These are phyloP conservation scores for Monopis laevigella DNA, from an alignment of 2,888 invertebrate species.

Conservation along the genomic window DNA sequence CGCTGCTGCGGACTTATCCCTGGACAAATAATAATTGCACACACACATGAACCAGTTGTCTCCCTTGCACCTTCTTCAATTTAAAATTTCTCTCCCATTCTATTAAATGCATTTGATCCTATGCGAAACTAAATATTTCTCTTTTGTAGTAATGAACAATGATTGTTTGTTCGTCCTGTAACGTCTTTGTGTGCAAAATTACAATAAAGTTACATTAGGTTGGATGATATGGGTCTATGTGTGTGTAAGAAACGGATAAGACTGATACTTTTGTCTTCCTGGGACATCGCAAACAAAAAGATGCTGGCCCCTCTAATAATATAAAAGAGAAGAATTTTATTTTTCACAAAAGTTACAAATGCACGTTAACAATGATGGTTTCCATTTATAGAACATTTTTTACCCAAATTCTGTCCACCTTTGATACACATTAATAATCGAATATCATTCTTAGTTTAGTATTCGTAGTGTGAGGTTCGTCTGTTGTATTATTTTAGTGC, in stretches of 20 bases:
- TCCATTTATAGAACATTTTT: slow-evolving; percentile 66
- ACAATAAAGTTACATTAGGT: slow-evolving; percentile 63
- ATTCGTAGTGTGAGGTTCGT: slow-evolving; percentile 47
- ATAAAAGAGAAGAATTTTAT: slow-evolving; percentile 66
- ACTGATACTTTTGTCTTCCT: slow-evolving; percentile 63
- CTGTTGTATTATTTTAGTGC: slow-evolving; percentile 17
- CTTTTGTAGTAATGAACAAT: slow-evolving; percentile 68
- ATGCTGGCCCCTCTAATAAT: slow-evolving; percentile 51
- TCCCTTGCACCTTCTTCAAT: slow-evolving; percentile 38
- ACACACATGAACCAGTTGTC: slow-evolving; percentile 40
- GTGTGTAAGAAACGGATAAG: slow-evolving; percentile 61
- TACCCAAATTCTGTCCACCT: slow-evolving; percentile 56
- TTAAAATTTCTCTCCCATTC: slow-evolving; percentile 47
- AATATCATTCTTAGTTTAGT: slow-evolving; percentile 47
- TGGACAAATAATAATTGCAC: slow-evolving; percentile 67
- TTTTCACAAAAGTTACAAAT: slow-evolving; percentile 65
- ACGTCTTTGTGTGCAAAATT: slow-evolving; percentile 65
- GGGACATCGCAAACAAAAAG: slow-evolving; percentile 64
- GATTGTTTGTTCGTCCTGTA: slow-evolving; percentile 65
- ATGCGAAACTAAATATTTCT: slow-evolving; percentile 62
- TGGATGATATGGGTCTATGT: slow-evolving; percentile 46
- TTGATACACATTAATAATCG: slow-evolving; percentile 43
- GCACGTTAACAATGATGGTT: slow-evolving; percentile 55
- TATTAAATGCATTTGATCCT: slow-evolving; percentile 59
- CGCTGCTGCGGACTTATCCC: slow-evolving; percentile 61